Conservation (phyloP, 1,140 invertebrate genomes). For the Rhynchophorus ferrugineus region DNA sequence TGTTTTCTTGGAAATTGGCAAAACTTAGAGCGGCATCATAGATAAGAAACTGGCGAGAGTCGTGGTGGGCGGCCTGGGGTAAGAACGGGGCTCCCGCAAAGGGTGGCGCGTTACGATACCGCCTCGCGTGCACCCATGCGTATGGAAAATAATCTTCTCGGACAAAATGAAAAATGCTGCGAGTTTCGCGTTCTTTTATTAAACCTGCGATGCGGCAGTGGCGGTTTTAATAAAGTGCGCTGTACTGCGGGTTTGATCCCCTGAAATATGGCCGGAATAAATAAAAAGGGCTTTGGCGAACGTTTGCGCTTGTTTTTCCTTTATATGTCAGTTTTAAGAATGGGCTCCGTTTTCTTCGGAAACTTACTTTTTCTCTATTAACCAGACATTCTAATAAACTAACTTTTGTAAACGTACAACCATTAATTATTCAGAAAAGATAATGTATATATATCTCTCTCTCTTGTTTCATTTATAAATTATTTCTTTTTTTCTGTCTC, state of each 20-base stretch:
- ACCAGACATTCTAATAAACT: too few species aligned
- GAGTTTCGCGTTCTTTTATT: slow-evolving; percentile 24
- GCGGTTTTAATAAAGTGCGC: slow-evolving; percentile 23
- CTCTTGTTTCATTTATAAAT: too few species aligned
- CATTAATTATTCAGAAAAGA: too few species aligned
- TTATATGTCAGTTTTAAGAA: slow-evolving; percentile 18
- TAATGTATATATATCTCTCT: too few species aligned
- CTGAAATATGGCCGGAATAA: slow-evolving; percentile 25
- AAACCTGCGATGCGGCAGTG: slow-evolving; percentile 18
- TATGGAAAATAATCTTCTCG: slow-evolving; percentile 24
- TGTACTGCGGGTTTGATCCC: slow-evolving; percentile 19
- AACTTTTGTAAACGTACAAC: too few species aligned
- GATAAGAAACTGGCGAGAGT: neutral
- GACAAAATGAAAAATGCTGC: slow-evolving; percentile 24
- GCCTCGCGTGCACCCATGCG: slow-evolving; percentile 18
- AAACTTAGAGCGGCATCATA: neutral
- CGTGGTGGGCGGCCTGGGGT: neutral
- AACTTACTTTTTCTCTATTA: too few species aligned
- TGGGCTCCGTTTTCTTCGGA: too few species aligned
- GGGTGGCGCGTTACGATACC: slow-evolving; percentile 4
- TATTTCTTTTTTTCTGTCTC: too few species aligned
- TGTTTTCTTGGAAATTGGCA: neutral
- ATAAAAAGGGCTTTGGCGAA: slow-evolving; percentile 23
- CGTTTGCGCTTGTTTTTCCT: slow-evolving; percentile 20
- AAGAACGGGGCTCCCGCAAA: neutral